Base-by-base conservation (phyloP, 2,888 invertebrate genomes). In the Meliscaeva auricollis region DNA sequence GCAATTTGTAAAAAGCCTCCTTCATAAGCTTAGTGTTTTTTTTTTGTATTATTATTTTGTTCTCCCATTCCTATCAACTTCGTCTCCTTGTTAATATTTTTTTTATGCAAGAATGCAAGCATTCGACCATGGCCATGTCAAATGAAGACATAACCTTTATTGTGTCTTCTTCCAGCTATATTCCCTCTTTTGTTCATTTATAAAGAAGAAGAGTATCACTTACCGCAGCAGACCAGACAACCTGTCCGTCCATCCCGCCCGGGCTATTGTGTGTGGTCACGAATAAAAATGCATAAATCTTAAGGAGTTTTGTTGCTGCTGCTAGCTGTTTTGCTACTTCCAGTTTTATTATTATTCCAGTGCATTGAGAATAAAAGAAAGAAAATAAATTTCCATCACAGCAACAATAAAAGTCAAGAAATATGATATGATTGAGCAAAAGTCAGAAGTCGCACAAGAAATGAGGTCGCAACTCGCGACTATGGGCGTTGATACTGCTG, bases 351-450 rank as follows among this genome's bases (percentile, higher is more conserved):
- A 9, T 26, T 17, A 26, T 46, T 30, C 7, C 30, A 15, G 30
- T 41, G 38, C 44, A 26, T 32, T 13, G 64, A 46, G n/a, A 52
- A 50, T 26, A 32, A 66, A 32, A 46, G 15, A 64, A 56, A 52
- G 60, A 54, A 52, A 74, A 38, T 38, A 38, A 74, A 62, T 78
- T 74, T 74, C 52, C 60, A 52, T 35, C 9, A 44, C 17, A 64
- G 50, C 26, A 68, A 68, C 69, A 85, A 85, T 81, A 85, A 85
- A 81, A 85, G 85, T 85, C 81, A 85, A 81, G 85, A 77, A 85
- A 85, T 85, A 81, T 85, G 85, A 85, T 85, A 85, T 81, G 81
- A 85, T 85, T 85, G 85, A 85, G 73, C 46, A 38, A 46, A 76
- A 62, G 80, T 62, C 46, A 15, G 58, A 46, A 46, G 22, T 46